Evolutionary conservation across 2,797 vertebrate genomes (phyloP), one percentile per base, ranked within the genome.

Genomic region (Muscicapa comitata): DNA sequence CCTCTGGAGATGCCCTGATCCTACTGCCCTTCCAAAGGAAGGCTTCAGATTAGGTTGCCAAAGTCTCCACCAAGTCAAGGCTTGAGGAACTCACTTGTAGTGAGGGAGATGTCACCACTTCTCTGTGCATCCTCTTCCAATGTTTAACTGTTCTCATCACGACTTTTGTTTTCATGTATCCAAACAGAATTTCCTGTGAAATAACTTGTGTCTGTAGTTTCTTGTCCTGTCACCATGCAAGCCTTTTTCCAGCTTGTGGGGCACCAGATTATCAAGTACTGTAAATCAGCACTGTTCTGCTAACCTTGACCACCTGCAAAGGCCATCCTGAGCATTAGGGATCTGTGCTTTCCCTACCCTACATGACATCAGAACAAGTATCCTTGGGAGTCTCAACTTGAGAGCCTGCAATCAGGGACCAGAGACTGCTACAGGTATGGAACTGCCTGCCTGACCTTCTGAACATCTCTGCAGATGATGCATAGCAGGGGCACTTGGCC

Each of bases 261-360:
- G 18, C 20, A 66, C 13, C 59, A 54, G n/a, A 38, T 79, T 66
- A 65, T 14, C 51, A 79, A 55, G 13, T 50, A 26, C 40, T 50
- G 20, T 61, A 79, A 75, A 89, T 42, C 33, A 65, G 17, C 55
- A 54, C 35, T 25, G 26, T 65, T 91, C 54, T 53, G 37, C 59
- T 85, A 31, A 51, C 53, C 23, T 45, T 16, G 43, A 45, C 51
- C 35, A 35, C n/a, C n/a, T 78, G 54, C 24, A 75, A 51, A 78
- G 19, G 21, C 0, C 0, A 58, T 35, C 42, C 68, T 2, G 1
- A 59, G 21, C 20, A 28, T 8, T n/a, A 18, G 26, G 17, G 10
- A 33, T 9, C 63, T 72, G 7, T 28, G 15, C 25, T 63, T 88
- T 61, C 45, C 38, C n/a, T 72, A 37, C 17, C 35, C 58, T 40